Base-by-base conservation (phyloP, 2,113 vertebrate genomes). In the Etheostoma cragini region DNA sequence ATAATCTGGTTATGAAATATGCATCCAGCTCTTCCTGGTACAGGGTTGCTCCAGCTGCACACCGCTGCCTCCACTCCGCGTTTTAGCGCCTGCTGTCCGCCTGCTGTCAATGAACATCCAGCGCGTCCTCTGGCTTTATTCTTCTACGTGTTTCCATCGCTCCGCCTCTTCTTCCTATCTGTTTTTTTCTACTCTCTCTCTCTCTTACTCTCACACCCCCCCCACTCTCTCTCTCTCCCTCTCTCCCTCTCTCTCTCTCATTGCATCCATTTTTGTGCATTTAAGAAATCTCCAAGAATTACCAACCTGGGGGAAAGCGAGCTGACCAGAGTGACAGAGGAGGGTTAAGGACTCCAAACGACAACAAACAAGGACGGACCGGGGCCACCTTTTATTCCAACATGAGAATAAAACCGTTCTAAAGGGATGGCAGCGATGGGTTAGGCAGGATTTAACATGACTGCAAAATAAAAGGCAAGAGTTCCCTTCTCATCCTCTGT, bases 401-500 rank as follows among this genome's bases (percentile, higher is more conserved):
- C 85, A 95, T 95, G 94, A 87, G 84, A 90, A 87, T 70, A 17
- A 87, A 78, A 67, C 87, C 82, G 86, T 62, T 88, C 82, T 93
- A 81, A 90, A 92, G 93, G 93, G 91, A 95, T 94, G 94, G 88
- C 90, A 92, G 92, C 92, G 85, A 95, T 95, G 95, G 95, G 95
- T 92, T 96, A 95, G 94, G 93, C 92, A 91, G 94, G 93, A 95
- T 93, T 92, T 93, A 91, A 90, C 86, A 95, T 95, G 95, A 94
- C 94, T 94, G 91, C 93, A 87, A 92, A 95, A 95, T 95, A 95
- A 95, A 94, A 95, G 94, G 95, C 95, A 95, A 95, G 94, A 89
- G 75, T 85, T 88, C 85, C 80, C 50, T 56, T 33, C 30, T 46
- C 16, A 75, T 15, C 50, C 26, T 66, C 19, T 58, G 3, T 72